Base-by-base conservation (phyloP, 2,113 vertebrate species). In the Apistogramma diplotaenia region DNA sequence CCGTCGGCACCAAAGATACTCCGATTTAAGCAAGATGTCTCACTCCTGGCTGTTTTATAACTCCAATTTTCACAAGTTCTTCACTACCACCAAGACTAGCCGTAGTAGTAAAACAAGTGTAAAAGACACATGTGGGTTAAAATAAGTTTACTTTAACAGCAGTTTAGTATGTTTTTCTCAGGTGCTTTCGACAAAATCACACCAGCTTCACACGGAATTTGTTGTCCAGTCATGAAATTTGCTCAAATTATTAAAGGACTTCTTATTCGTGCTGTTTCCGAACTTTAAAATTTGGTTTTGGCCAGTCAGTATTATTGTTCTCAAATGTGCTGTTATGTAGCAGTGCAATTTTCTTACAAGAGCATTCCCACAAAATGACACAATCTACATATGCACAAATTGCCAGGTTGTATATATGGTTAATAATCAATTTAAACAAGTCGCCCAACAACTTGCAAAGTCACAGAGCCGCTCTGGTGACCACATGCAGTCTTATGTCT, bases 41-140 rank as follows among this genome's bases (percentile, higher is more conserved):
- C 81, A 84, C 82, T 87, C 56, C 6, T 13, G 1, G 4, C 10
- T 0, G 0, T 10, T 83, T 78, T 60, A 11, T 19, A 6, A 27
- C 37, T 25, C 3, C 13, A 5, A 8, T 6, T 31, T 19, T 21
- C 3, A 23, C 3, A 10, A 33, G 76, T 53, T 35, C 10, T 51
- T 18, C 35, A 35, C 6, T 19, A 19, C 13, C 18, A 60, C 1
- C 1, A 27, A 0, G 0, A 27, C 9, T 25, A 27, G 16, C 4
- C 9, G 16, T 29, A 4, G 40, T 29, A 12, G 23, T 19, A 67
- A 67, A 67, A 67, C 23, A 29, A 49, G 25, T 49, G 16, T 67
- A 29, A 67, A 67, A 67, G 16, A 9, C 16, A 12, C 40, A 67
- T 5, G 19, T 29, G 40, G 16, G 29, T 49, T 49, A 29, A 15